Evolutionary conservation across 2,113 vertebrate genomes (phyloP).

Genomic region (Datnioides undecimradiatus): DNA sequence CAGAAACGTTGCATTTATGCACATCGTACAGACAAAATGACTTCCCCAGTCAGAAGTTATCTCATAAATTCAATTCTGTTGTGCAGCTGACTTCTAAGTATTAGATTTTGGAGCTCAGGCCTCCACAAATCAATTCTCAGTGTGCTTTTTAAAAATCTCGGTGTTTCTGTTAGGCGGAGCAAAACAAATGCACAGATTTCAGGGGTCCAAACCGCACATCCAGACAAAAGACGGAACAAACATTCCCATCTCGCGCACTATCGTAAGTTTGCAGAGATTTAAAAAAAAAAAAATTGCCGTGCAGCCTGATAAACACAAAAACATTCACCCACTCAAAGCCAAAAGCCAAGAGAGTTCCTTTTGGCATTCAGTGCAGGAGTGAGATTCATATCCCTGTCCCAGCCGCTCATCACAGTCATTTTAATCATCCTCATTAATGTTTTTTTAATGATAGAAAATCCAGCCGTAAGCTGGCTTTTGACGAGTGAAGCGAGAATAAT

Average conservation of each 20-base stretch:
- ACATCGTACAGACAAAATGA: conserved; percentile 25
- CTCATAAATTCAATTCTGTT: conserved; percentile 25
- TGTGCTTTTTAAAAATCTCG: conserved; percentile 6
- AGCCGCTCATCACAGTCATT: conserved; percentile 58
- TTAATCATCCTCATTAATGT: conserved; percentile 77
- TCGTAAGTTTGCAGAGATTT: background rate
- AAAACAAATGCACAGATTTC: conserved; percentile 17
- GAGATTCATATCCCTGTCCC: conserved; percentile 62
- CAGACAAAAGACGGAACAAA: conserved; percentile 22
- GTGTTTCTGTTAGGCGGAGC: background rate
- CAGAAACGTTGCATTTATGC: conserved; percentile 13
- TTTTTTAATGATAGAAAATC: conserved; percentile 71
- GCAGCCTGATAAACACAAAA: conserved; percentile 49
- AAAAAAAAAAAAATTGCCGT: background rate
- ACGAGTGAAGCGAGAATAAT: conserved; percentile 62
- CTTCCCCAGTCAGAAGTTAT: conserved; percentile 17
- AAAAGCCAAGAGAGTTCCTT: conserved; percentile 59
- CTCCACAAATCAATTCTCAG: conserved; percentile 18
- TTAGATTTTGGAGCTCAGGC: conserved; percentile 14
- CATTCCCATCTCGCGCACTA: conserved; percentile 15
- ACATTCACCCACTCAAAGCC: conserved; percentile 60
- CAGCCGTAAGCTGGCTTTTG: conserved; percentile 53
- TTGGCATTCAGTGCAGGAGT: conserved; percentile 51
- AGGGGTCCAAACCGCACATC: conserved; percentile 9
- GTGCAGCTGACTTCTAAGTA: conserved; percentile 4